Evolutionary conservation across 2,888 invertebrate species (phyloP), one percentile per base, ranked within the genome.

Genomic region (Lydus trimaculatus): DNA sequence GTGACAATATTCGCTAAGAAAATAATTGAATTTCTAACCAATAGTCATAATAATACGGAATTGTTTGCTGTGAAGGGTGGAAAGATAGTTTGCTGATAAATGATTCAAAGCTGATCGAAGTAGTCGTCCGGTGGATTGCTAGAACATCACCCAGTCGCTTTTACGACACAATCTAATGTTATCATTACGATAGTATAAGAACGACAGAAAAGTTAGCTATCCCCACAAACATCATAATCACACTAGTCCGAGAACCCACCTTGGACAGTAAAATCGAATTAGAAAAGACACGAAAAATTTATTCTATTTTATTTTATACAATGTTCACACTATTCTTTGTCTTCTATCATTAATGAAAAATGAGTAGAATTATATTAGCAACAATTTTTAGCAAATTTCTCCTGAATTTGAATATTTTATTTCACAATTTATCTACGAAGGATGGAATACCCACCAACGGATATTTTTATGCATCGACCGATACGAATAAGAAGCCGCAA

Each of bases 171-270:
- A 78, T 77, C 78, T 78, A 79, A 80, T 81, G 79, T 79, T 80
- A 78, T 82, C 80, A 81, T 84, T 83, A 84, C 81, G 75, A 79
- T 76, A 78, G 82, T 80, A 84, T 84, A 84, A 83, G 80, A 77
- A 78, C 78, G 76, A 74, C 76, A 56, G 25, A 76, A 76, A 77
- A 74, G 79, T 78, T 78, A 75, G 74, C 75, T 74, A 71, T 71
- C 75, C 73, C 73, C 69, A 72, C 68, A 72, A 75, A 75, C 76
- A 75, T 80, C 78, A 77, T 79, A 80, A 78, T 78, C 80, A 76
- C 74, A 66, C 70, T 71, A 71, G 67, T 70, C 76, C 68, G 70
- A 64, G 65, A 72, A 72, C 75, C 77, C 74, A 76, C 76, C 76
- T 76, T 73, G 70, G 72, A 72, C 20, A 72, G 70, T 71, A 72